A percentile compares a stretch with the other conserved stretches of the same genome.
phyloP scores from a whole-genome alignment of 2,113 vertebrate genomes.

The Tachysurus vachellii region DNA sequence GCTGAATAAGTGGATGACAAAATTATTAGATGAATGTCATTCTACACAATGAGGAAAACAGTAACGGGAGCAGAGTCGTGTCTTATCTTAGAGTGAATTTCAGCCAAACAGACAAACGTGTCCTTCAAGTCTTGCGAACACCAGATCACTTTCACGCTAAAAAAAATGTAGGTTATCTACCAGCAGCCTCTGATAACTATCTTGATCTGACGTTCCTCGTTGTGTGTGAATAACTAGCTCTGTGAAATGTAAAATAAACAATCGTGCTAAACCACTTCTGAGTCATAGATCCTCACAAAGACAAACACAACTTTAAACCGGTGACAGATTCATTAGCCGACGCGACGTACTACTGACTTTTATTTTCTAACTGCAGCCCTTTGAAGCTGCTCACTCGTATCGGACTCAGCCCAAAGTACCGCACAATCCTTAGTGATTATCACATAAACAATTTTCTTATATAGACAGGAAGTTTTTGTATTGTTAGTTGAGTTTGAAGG shows the following conservation, averaged over 20 bases:
- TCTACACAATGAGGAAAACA: not conserved
- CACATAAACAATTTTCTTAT: not conserved
- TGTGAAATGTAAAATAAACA: not conserved
- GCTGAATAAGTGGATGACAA: not conserved
- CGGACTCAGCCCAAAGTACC: not conserved
- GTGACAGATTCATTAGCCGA: conserved; percentile 6
- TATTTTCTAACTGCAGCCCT: conserved; percentile 26
- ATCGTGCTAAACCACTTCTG: not conserved
- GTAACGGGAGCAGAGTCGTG: not conserved
- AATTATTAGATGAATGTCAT: not conserved
- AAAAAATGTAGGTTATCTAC: not conserved
- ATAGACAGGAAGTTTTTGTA: no score
- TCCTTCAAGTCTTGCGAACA: not conserved
- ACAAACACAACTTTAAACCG: conserved; percentile 21
- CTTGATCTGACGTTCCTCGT: not conserved
- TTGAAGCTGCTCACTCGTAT: not conserved
- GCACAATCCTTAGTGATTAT: not conserved
- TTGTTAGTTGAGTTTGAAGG: no score
- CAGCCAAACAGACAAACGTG: not conserved
- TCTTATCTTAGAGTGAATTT: not conserved
- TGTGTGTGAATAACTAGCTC: not conserved
- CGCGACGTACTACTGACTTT: not conserved
- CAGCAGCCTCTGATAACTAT: not conserved
- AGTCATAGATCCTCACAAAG: not conserved
- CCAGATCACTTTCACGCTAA: not conserved